Conservation (phyloP, 2,888 invertebrate genomes). For the Yponomeuta plumbellus region DNA sequence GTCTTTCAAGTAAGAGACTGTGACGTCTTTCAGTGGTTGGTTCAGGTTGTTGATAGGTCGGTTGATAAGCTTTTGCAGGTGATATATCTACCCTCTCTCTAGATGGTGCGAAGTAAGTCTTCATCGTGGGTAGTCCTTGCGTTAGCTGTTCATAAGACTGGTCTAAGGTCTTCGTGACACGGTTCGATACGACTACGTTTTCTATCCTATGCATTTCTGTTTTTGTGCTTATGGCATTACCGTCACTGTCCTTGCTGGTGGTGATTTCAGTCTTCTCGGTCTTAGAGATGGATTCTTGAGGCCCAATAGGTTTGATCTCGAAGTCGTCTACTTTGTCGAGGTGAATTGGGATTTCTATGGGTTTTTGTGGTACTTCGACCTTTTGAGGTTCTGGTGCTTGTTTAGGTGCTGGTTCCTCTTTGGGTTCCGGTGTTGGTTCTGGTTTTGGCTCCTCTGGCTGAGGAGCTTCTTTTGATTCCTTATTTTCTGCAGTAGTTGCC, state of each 20-base stretch:
- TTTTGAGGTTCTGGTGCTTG: constrained; percentile 13
- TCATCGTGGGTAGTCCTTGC: constrained; percentile 53
- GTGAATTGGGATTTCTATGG: constrained; percentile 56
- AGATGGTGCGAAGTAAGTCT: constrained; percentile 57
- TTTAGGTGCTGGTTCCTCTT: constrained; percentile 21
- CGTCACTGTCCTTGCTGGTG: constrained; percentile 46
- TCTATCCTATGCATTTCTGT: constrained; percentile 65
- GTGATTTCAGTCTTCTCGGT: constrained; percentile 63
- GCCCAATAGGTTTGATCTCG: constrained; percentile 60
- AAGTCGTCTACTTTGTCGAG: constrained; percentile 66
- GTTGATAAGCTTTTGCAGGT: constrained; percentile 50
- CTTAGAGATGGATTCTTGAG: constrained; percentile 54
- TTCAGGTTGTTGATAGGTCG: constrained; percentile 46
- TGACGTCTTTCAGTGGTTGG: constrained; percentile 57
- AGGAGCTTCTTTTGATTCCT: constrained; percentile 14
- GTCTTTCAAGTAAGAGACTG: constrained; percentile 58
- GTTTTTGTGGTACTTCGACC: neutral
- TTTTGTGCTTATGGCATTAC: constrained; percentile 50
- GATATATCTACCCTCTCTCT: constrained; percentile 49
- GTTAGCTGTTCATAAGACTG: constrained; percentile 54
- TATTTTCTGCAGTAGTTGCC: constrained; percentile 25
- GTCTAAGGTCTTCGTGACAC: constrained; percentile 63
- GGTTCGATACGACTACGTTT: constrained; percentile 65
- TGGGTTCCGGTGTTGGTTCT: constrained; percentile 24
- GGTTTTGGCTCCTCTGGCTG: constrained; percentile 23